Evolutionary conservation across 2,113 vertebrate genomes (phyloP).

Genomic region (Trichomycterus rosablanca): DNA sequence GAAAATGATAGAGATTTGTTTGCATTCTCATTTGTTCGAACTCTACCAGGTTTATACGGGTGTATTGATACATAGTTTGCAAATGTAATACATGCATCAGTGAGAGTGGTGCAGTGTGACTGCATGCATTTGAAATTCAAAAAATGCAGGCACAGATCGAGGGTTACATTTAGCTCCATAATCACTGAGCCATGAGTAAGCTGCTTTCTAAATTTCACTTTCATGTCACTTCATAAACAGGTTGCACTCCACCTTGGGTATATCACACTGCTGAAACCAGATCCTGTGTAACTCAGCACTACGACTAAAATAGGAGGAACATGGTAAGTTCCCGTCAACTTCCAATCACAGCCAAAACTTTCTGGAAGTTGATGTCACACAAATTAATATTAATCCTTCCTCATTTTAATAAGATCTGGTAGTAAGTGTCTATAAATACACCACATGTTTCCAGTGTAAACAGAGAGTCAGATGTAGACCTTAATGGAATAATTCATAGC

Average conservation of each 20-base stretch:
- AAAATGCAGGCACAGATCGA: slow-evolving; percentile 20
- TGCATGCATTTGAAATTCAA: slow-evolving; percentile 17
- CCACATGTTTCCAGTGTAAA: too few relatives aligned
- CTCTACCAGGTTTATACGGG: neutral
- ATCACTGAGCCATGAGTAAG: slow-evolving; percentile 35
- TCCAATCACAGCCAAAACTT: too few relatives aligned
- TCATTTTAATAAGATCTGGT: too few relatives aligned
- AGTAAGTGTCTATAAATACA: too few relatives aligned
- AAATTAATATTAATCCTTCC: too few relatives aligned
- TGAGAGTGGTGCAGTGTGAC: neutral
- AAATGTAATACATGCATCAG: neutral
- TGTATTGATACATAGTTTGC: neutral
- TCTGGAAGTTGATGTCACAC: too few relatives aligned
- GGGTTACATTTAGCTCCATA: slow-evolving; percentile 16
- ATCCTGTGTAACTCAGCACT: slow-evolving; percentile 9
- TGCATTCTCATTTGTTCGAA: neutral
- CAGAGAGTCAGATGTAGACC: too few relatives aligned
- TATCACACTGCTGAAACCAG: slow-evolving; percentile 42
- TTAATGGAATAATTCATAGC: too few relatives aligned
- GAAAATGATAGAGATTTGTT: neutral
- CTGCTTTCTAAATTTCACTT: slow-evolving; percentile 11
- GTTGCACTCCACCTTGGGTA: slow-evolving; percentile 51
- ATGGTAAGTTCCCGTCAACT: too few relatives aligned
- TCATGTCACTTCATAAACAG: slow-evolving; percentile 34
- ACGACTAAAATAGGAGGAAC: too few relatives aligned